These are phyloP conservation scores for Dermochelys coriacea DNA, from an alignment of 2,797 vertebrate genomes.

Conservation along the genomic window DNA sequence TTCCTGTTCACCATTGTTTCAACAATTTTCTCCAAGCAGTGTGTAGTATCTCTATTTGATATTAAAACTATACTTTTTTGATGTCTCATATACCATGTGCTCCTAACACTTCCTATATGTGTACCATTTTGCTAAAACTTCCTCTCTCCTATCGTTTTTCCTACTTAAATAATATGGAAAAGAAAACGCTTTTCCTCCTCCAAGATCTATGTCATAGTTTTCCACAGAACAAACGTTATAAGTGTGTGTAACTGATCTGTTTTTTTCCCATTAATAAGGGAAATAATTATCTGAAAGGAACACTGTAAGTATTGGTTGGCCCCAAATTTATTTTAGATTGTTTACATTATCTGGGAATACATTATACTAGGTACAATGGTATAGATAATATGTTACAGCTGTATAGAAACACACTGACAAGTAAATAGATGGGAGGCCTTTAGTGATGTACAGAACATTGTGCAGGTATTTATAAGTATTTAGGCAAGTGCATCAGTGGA, in stretches of 20 bases:
- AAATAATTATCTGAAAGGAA: not conserved
- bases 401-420: rapidly evolving
- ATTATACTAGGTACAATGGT: not conserved
- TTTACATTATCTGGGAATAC: not conserved
- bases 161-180: not conserved
- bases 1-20: not conserved
- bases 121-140: not conserved
- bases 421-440: not conserved
- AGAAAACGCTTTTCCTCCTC: not conserved
- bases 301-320: not conserved
- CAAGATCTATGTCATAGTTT: rapidly evolving
- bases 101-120: not conserved
- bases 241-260: not conserved
- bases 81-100: not conserved
- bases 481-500: not conserved
- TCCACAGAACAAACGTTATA: not conserved
- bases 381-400: not conserved
- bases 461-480: not conserved
- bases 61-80: not conserved
- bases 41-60: not conserved
- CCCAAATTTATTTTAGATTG: slow-evolving; percentile 17
- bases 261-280: not conserved
- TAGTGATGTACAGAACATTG: not conserved
- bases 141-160: not conserved
- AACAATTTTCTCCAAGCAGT: not conserved